Evolutionary conservation across 92 coral and sea anemone genomes (phyloP).

Genomic region (Palythoa grandiflora): DNA sequence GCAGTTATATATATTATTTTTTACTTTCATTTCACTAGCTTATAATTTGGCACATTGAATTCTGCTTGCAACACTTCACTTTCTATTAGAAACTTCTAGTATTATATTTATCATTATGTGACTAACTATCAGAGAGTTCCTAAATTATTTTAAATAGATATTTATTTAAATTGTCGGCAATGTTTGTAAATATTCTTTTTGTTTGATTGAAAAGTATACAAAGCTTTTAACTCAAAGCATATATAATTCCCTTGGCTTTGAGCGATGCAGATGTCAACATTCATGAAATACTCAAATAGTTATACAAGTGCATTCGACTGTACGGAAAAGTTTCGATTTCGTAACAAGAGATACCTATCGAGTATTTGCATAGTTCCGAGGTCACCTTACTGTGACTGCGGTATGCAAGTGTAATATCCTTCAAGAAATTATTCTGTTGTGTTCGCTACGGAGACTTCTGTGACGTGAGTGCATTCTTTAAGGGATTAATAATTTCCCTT

Average conservation of each 20-base stretch:
- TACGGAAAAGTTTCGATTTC: background rate
- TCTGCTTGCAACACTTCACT: no score
- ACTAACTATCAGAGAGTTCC: background rate
- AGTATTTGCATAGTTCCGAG: background rate
- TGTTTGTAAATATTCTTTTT: background rate
- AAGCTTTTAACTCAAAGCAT: background rate
- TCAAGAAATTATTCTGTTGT: background rate
- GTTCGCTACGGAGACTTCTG: background rate
- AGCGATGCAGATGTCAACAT: background rate
- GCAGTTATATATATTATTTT: background rate
- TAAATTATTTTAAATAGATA: background rate
- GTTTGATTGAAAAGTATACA: background rate
- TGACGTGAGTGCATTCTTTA: background rate
- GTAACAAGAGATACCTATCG: background rate
- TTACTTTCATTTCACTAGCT: no score
- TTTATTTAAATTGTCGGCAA: background rate
- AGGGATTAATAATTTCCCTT: background rate
- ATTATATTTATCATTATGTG: no score
- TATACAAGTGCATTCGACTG: background rate
- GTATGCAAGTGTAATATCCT: no score
- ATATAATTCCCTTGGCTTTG: background rate
- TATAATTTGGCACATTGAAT: no score
- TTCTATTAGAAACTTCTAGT: no score
- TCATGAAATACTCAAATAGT: background rate
- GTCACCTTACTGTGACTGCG: background rate